Base-by-base conservation (phyloP, 2,888 invertebrate species). In the Apantesis nais region DNA sequence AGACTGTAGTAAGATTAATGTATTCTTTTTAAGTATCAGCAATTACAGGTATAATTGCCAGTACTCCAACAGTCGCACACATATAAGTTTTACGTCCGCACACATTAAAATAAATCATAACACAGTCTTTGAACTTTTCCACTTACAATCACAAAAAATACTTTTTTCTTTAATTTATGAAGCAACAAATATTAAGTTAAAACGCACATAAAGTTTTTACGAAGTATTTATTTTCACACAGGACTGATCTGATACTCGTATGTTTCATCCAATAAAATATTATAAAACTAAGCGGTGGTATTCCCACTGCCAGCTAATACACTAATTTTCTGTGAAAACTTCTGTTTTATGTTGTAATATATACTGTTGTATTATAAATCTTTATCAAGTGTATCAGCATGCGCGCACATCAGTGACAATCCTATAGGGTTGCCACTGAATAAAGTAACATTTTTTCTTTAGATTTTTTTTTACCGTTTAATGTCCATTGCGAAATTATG, bases 301-400 rank as follows among this genome's bases (percentile, higher is more conserved):
- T 71, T 61, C 22, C 52, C 63, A 39, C 34, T 69, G 70, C 66
- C 72, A 64, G 67, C 71, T 70, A 72, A 71, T 65, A 80, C 71
- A 66, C 55, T 65, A 41, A 61, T 68, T 73, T 73, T 73, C 63
- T 74, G 72, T 55, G 22, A 52, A n/a, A 67, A 71, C 60, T 67
- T 70, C 39, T 69, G 64, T 67, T 67, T 75, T 55, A 76, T 73
- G 74, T 73, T 80, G 76, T 67, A 71, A 77, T 65, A 70, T 60
- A n/a, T 73, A 64, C 68, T 63, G 71, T 75, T 77, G 75, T 78
- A 78, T 73, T 75, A 81, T 79, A 80, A 81, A 82, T 82, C 77
- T 80, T 74, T 79, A 81, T 77, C 78, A 83, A 73, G 76, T 62
- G 60, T 70, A 67, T 67, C 70, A 70, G 74, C 67, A 69, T 48